Evolutionary conservation across 2,113 vertebrate species (phyloP).

Genomic region (Odontophorus gujanensis): DNA sequence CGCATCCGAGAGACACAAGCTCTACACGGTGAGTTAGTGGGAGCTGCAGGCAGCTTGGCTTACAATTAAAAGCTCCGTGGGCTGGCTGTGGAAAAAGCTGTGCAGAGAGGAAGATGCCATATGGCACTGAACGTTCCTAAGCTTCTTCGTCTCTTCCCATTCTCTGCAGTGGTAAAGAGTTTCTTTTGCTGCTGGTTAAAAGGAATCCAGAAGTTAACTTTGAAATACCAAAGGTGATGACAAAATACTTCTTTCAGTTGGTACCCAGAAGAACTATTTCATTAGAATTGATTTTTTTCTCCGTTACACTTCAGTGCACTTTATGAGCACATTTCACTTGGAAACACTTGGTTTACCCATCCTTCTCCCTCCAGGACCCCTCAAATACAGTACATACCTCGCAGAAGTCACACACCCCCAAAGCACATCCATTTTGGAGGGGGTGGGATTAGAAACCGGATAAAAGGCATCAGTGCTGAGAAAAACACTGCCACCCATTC

Average conservation of each 20-base stretch:
- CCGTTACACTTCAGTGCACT: not conserved
- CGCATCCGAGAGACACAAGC: conserved; percentile 90
- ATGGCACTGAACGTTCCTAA: not conserved
- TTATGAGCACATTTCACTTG: not conserved
- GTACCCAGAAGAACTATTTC: no score
- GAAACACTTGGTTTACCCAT: not conserved
- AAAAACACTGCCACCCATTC: not conserved
- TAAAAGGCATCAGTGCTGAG: not conserved
- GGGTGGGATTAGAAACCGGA: not conserved
- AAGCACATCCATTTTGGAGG: no score
- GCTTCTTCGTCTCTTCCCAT: not conserved
- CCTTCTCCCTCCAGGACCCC: not conserved
- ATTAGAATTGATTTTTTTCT: not conserved
- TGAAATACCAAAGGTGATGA: not conserved
- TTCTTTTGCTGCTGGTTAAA: not conserved
- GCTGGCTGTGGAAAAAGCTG: not conserved
- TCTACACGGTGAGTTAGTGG: conserved; percentile 83
- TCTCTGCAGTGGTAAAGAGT: not conserved
- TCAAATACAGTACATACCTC: not conserved
- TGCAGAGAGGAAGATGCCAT: not conserved
- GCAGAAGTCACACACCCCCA: not conserved
- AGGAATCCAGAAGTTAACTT: not conserved
- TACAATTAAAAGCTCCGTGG: not conserved
- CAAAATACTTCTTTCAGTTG: not conserved
- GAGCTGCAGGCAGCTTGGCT: not conserved